These are phyloP conservation scores for Lepidochrysops patricia DNA, from an alignment of 2,888 invertebrate genomes.

Conservation along the genomic window DNA sequence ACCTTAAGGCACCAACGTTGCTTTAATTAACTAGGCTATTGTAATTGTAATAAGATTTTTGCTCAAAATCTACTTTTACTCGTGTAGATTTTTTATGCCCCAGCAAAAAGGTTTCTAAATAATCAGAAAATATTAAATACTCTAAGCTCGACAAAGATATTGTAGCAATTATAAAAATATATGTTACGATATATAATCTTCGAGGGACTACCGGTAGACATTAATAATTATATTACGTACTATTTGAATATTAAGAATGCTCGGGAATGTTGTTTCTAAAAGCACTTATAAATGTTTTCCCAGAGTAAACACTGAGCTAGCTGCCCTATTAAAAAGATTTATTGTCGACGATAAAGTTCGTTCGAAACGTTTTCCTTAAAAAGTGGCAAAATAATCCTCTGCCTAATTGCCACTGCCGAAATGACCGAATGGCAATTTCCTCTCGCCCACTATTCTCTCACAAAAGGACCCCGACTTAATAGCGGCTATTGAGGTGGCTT, in stretches of 20 bases:
- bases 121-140: too few species aligned
- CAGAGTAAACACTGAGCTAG: not conserved
- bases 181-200: too few species aligned
- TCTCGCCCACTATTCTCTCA: conserved; percentile 33
- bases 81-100: too few species aligned
- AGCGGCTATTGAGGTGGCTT: conserved; percentile 39
- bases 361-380: not conserved
- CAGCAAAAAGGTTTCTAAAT: too few species aligned
- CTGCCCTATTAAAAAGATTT: not conserved
- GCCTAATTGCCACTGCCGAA: conserved; percentile 27
- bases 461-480: conserved; percentile 41
- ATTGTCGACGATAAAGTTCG: not conserved
- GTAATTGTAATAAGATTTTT: not conserved
- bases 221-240: too few species aligned
- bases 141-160: too few species aligned
- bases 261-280: too few species aligned
- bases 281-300: too few species aligned
- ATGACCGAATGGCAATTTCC: conserved; percentile 44
- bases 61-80: not conserved
- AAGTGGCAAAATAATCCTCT: conserved; percentile 4
- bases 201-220: too few species aligned
- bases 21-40: not conserved
- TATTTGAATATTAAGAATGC: too few species aligned
- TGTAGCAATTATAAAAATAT: too few species aligned
- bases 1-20: not conserved